These are phyloP conservation scores for Cylindroiulus punctatus DNA, from an alignment of 2,888 invertebrate species.

Conservation along the genomic window DNA sequence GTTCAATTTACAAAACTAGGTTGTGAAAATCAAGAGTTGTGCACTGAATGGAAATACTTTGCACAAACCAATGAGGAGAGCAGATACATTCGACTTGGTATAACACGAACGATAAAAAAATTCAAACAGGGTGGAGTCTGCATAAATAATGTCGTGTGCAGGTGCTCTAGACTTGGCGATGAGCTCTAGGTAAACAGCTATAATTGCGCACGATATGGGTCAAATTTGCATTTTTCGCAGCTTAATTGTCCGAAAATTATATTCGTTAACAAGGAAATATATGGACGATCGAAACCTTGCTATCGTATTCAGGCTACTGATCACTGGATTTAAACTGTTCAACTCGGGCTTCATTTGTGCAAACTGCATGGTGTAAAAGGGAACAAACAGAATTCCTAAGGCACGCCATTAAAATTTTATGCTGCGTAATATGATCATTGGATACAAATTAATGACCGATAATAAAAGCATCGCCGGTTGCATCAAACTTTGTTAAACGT, in stretches of 20 bases:
- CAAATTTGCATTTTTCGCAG: background rate
- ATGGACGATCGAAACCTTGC: background rate
- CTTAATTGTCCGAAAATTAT: background rate
- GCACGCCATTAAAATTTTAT: background rate
- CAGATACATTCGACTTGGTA: background rate
- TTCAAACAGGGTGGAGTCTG: background rate
- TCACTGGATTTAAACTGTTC: background rate
- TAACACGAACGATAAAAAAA: background rate
- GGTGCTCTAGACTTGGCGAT: background rate
- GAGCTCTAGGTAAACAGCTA: background rate
- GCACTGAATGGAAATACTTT: too few relatives aligned
- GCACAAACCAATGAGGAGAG: background rate
- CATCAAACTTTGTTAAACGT: background rate
- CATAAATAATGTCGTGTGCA: background rate
- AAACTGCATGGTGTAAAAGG: background rate
- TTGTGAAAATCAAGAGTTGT: too few relatives aligned
- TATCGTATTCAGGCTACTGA: background rate
- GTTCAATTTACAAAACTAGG: too few relatives aligned
- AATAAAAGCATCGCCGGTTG: background rate
- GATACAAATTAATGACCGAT: slow-evolving; percentile 5
- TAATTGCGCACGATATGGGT: background rate
- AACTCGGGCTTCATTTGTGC: background rate
- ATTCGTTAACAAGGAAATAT: background rate
- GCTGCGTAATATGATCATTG: background rate
- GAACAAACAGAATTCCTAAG: background rate